Evolutionary conservation across 2,113 vertebrate species (phyloP).

Genomic region (Spermophilus dauricus): DNA sequence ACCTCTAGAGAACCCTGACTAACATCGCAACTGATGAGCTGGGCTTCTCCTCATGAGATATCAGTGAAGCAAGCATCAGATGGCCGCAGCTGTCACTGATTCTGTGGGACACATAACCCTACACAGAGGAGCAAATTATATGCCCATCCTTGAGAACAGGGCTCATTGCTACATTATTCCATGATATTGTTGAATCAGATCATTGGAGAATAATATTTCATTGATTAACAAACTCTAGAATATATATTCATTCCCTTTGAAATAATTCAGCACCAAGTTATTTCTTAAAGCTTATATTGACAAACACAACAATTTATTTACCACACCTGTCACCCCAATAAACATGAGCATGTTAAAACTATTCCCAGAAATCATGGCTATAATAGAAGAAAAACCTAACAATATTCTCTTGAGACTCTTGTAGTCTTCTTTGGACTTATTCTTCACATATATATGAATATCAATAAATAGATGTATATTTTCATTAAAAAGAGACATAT

Average conservation of each 20-base stretch:
- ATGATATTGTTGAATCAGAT: neutral
- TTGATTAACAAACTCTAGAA: neutral
- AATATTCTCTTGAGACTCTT: neutral
- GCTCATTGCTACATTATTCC: neutral
- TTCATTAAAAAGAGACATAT: neutral
- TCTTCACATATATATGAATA: neutral
- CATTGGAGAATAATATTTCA: neutral
- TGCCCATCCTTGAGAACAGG: neutral
- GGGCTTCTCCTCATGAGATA: too few relatives aligned
- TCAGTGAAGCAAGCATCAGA: rapidly evolving
- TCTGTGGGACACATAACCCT: neutral
- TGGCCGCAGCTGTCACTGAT: rapidly evolving
- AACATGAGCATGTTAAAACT: neutral
- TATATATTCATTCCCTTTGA: neutral
- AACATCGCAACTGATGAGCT: too few relatives aligned
- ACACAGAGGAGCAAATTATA: too few relatives aligned
- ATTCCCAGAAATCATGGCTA: neutral
- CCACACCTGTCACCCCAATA: neutral
- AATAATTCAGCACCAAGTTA: neutral
- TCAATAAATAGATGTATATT: neutral
- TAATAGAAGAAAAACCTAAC: neutral
- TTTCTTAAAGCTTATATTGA: neutral
- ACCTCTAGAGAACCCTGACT: too few relatives aligned
- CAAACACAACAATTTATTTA: neutral
- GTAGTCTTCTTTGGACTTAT: neutral